Base-by-base conservation (phyloP, 2,888 invertebrate genomes). In the Ophonus ardosiacus region DNA sequence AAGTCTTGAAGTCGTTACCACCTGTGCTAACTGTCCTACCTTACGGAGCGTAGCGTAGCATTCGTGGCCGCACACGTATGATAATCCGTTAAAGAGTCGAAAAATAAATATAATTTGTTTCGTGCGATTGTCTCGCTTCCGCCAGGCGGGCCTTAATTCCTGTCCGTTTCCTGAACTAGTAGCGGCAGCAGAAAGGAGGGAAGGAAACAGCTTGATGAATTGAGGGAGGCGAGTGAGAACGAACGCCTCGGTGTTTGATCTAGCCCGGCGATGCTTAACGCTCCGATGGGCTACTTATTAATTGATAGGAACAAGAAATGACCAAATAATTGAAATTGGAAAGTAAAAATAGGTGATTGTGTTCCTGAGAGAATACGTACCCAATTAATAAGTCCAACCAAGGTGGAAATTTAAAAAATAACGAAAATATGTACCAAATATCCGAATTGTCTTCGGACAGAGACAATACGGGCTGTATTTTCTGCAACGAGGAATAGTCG, bases 21-120 rank as follows among this genome's bases (percentile, higher is more conserved):
- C 65, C 24, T 76, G 61, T 56, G 81, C 40, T 61, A 51, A 51
- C 43, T 51, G 43, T 51, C 43, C 43, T 31, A 31, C 31, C 31
- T 31, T 10, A 18, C 81, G 86, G 78, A 83, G 68, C 57, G 85
- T 86, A 87, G 87, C 87, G 87, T 86, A 68, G 31, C 71, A 8
- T 17, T n/a, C 17, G 24, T 24, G 68, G 24, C 18, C 85, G 83
- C 84, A 87, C 86, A 57, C 57, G 31, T 59, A 63, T 40, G 85
- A 83, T 88, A 89, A 88, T 88, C 88, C 88, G 88, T 88, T 89
- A 88, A 88, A 89, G 88, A 87, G 88, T 87, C 86, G 87, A 86
- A 88, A 88, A 88, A 88, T 88, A 88, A 88, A 88, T 88, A 88
- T 78, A 86, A 87, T 87, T 88, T 86, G 85, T 87, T 85, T 86